Evolutionary conservation across 2,113 vertebrate species (phyloP).

Genomic region (Chloebia gouldiae): DNA sequence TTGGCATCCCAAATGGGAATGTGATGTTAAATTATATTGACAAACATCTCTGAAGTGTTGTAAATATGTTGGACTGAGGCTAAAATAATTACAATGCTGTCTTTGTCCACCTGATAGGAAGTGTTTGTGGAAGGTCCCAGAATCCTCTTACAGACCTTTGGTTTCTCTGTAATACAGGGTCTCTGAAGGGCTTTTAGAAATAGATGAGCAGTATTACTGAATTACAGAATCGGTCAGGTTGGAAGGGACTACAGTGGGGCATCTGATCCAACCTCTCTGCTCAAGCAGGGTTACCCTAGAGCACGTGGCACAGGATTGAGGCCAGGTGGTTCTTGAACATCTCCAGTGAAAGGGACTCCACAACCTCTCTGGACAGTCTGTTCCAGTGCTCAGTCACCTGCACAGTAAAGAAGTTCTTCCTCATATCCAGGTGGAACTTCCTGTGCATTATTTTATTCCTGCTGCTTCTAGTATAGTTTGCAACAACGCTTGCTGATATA

Average conservation of each 20-base stretch:
- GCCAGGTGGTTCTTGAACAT: not conserved
- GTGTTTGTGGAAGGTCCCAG: not conserved
- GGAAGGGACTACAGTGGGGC: not conserved
- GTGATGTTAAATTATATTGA: not conserved
- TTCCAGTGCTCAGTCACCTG: accelerated
- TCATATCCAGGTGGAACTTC: not conserved
- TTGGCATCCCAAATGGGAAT: not conserved
- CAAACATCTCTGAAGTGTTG: not conserved
- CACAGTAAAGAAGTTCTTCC: not conserved
- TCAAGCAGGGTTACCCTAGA: not conserved
- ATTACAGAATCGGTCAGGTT: not conserved
- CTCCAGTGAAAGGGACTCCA: not conserved
- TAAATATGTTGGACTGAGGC: not conserved
- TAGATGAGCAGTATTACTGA: not conserved
- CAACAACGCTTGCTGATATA: not conserved
- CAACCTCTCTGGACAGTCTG: not conserved
- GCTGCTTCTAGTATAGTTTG: not conserved
- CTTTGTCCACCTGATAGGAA: not conserved
- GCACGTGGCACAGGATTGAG: too few relatives aligned
- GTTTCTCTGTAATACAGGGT: not conserved
- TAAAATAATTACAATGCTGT: not conserved
- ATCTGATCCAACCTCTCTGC: not conserved
- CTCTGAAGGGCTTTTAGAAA: not conserved
- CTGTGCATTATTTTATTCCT: not conserved
- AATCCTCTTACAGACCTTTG: not conserved